Conservation (phyloP, 2,797 vertebrate genomes). For the Leptodactylus fallax region DNA sequence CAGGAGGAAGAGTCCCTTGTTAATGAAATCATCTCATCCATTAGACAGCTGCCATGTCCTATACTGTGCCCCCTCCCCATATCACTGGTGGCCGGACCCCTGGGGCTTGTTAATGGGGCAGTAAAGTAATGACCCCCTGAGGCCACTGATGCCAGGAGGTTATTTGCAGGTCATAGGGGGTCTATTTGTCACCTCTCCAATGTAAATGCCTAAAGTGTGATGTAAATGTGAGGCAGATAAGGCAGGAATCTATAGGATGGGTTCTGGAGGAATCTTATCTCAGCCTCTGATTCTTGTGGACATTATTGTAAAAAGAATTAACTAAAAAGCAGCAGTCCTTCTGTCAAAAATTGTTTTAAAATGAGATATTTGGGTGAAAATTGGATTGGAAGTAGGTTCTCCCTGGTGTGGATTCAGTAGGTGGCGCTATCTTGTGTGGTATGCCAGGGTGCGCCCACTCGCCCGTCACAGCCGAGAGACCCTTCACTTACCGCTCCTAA, state of each 20-base stretch:
- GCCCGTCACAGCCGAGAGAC: no score
- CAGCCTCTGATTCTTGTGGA: no score
- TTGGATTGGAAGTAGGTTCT: no score
- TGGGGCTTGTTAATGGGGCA: slow-evolving; percentile 45
- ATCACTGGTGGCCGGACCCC: neutral
- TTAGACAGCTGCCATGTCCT: slow-evolving; percentile 30
- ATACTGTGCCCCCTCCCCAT: neutral
- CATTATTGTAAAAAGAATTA: no score
- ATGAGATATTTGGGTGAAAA: no score
- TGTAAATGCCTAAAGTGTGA: slow-evolving; percentile 44
- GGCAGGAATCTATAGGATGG: neutral
- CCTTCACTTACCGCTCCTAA: no score
- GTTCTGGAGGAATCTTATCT: neutral
- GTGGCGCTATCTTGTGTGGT: no score
- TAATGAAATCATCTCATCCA: slow-evolving; percentile 28
- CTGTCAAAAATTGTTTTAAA: no score
- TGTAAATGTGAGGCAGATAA: slow-evolving; percentile 41
- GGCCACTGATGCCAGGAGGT: slow-evolving; percentile 8
- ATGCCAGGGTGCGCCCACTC: no score
- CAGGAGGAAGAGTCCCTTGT: slow-evolving; percentile 1
- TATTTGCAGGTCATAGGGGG: slow-evolving; percentile 42
- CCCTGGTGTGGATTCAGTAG: no score
- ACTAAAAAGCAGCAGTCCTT: no score
- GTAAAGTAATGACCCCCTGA: slow-evolving; percentile 40
- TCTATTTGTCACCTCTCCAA: slow-evolving; percentile 28